phyloP scores from a whole-genome alignment of 1,140 invertebrate species.

The Zaprionus capensis region DNA sequence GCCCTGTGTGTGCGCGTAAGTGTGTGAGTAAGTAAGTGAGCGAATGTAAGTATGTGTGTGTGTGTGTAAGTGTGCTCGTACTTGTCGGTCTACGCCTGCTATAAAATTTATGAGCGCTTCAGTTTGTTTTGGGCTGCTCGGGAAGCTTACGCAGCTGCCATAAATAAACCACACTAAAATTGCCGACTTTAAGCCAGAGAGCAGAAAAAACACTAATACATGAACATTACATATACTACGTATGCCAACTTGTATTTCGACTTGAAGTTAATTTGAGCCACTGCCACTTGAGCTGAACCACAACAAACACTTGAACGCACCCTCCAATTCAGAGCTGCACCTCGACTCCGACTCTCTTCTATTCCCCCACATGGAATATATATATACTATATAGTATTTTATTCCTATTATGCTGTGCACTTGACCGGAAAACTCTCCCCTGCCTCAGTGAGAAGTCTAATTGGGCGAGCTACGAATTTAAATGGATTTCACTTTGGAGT shows the following conservation, averaged over 20 bases:
- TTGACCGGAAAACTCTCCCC: constrained; percentile 40
- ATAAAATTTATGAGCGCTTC: constrained; percentile 69
- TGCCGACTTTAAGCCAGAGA: constrained; percentile 47
- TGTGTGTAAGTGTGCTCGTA: constrained; percentile 6
- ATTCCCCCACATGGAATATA: not conserved
- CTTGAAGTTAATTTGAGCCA: constrained; percentile 59
- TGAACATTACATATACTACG: not conserved
- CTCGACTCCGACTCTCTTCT: not conserved
- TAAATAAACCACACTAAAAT: constrained; percentile 59
- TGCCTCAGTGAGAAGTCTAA: constrained; percentile 37
- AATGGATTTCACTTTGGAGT: constrained; percentile 36
- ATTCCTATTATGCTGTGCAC: constrained; percentile 42
- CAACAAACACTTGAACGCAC: constrained; percentile 42
- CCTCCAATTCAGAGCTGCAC: constrained; percentile 51
- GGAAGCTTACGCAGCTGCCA: constrained; percentile 38
- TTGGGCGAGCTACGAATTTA: constrained; percentile 50
- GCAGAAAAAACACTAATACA: not conserved
- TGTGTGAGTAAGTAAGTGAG: not conserved
- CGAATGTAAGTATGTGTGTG: not conserved
- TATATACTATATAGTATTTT: constrained; percentile 26
- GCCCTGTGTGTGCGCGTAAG: constrained; percentile 23
- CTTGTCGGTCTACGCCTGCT: constrained; percentile 25
- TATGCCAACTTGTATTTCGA: constrained; percentile 45
- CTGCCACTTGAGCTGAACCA: constrained; percentile 48
- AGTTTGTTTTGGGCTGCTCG: constrained; percentile 43